A percentile compares a stretch with the other conserved stretches of the same genome.
These are phyloP conservation scores for Aphelocoma californica DNA, from an alignment of 2,797 vertebrate species.

Conservation along the genomic window DNA sequence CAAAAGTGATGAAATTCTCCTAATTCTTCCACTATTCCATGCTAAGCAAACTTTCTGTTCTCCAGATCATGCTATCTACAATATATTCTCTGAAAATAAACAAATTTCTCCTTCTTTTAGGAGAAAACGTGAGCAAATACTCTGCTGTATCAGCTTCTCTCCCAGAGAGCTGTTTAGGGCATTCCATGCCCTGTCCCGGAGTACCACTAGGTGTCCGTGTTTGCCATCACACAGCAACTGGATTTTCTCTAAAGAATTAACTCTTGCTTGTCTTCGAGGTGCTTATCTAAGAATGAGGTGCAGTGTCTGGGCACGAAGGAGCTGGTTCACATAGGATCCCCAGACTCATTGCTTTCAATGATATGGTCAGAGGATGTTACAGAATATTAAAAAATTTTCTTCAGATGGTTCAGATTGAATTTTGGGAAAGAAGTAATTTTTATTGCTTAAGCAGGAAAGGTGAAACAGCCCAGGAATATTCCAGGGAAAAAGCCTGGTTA, in stretches of 20 bases:
- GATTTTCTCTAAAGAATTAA: neutral
- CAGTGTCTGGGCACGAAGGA: neutral
- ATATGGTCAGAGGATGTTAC: neutral
- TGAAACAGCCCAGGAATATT: neutral
- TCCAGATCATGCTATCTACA: neutral
- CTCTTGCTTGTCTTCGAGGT: neutral
- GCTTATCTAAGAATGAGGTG: neutral
- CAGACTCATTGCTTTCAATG: neutral
- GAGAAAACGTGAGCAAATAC: neutral
- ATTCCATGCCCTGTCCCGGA: neutral
- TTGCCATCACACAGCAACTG: constrained; percentile 1
- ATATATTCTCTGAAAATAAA: neutral
- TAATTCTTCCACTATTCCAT: neutral
- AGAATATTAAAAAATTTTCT: neutral
- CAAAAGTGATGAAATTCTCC: neutral
- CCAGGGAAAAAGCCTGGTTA: neutral
- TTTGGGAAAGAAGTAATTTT: neutral
- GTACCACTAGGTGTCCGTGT: constrained; percentile 63
- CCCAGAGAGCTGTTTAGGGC: neutral
- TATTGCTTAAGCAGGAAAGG: neutral
- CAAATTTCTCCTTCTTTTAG: neutral
- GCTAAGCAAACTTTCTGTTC: neutral
- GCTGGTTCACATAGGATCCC: neutral
- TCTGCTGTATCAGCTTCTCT: neutral
- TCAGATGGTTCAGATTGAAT: neutral